These are phyloP conservation scores for Agrenia bidenticulata DNA, from an alignment of 2,888 invertebrate genomes.

Conservation along the genomic window DNA sequence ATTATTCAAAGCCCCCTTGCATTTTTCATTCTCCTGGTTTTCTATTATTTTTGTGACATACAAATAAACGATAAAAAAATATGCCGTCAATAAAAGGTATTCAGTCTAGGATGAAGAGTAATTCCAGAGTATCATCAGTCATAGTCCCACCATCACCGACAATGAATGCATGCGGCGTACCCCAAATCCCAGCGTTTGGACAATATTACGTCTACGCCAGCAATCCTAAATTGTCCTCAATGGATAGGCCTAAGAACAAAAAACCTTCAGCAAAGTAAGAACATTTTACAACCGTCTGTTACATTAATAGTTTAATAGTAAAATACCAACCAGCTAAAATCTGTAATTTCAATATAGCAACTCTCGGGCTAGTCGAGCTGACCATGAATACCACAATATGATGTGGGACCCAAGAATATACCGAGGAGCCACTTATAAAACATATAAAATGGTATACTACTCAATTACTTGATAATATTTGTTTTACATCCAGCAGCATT, in stretches of 20 bases:
- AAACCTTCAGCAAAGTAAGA: too few species aligned
- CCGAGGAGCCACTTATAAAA: constrained; percentile 73
- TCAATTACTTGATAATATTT: background rate
- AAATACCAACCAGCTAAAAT: background rate
- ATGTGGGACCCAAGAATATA: constrained; percentile 87
- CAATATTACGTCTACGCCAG: constrained; percentile 31
- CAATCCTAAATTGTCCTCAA: constrained; percentile 10
- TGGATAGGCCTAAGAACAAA: constrained; percentile 19
- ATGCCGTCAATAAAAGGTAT: too few species aligned
- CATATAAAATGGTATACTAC: constrained; percentile 19
- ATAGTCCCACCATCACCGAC: too few species aligned
- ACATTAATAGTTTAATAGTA: background rate
- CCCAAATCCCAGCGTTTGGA: constrained; percentile 23
- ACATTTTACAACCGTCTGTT: too few species aligned
- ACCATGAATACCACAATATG: constrained; percentile 70
- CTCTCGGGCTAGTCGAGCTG: constrained; percentile 48
- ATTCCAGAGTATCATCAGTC: too few species aligned
- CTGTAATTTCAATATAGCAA: too few species aligned
- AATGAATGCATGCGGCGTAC: background rate
- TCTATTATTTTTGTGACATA: too few species aligned
- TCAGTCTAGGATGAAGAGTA: too few species aligned
- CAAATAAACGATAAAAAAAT: too few species aligned
- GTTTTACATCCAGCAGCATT: background rate
- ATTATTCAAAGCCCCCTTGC: too few species aligned
- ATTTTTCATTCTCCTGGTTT: too few species aligned